phyloP scores from a whole-genome alignment of 2,113 vertebrate species.

The Corydoras maculifer region DNA sequence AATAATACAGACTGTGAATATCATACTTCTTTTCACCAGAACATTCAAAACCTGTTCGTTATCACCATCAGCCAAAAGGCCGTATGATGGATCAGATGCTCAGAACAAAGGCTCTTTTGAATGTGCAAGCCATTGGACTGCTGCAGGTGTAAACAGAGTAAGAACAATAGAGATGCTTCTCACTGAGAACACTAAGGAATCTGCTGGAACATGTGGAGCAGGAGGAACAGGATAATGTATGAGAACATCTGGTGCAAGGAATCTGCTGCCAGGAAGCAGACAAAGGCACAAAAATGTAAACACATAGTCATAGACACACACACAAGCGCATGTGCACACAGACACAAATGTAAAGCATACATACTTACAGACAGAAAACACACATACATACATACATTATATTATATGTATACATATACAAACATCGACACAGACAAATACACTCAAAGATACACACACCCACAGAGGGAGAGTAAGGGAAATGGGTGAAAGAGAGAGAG shows the following conservation, averaged over 20 bases:
- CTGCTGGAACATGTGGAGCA: slow-evolving; percentile 55
- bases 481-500: background rate
- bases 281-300: slow-evolving; percentile 68
- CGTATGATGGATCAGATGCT: background rate
- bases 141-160: slow-evolving; percentile 34
- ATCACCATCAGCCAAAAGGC: slow-evolving; percentile 26
- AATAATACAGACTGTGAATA: slow-evolving; percentile 24
- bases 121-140: slow-evolving; percentile 48
- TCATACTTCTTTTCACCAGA: slow-evolving; percentile 11
- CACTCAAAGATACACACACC: background rate
- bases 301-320: background rate
- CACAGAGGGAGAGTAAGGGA: slow-evolving; percentile 48
- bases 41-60: slow-evolving; percentile 22
- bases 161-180: slow-evolving; percentile 45
- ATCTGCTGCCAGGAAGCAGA: slow-evolving; percentile 67
- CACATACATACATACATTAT: slow-evolving; percentile 25
- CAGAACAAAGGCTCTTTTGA: slow-evolving; percentile 37
- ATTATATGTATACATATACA: background rate
- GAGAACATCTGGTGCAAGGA: slow-evolving; percentile 69
- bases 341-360: slow-evolving; percentile 9
- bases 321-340: slow-evolving; percentile 30
- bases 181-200: slow-evolving; percentile 42
- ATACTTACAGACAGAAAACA: background rate
- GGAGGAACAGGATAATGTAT: slow-evolving; percentile 69
- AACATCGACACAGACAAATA: background rate